These are phyloP conservation scores for Sardina pilchardus DNA, from an alignment of 2,113 vertebrate genomes.

Conservation along the genomic window DNA sequence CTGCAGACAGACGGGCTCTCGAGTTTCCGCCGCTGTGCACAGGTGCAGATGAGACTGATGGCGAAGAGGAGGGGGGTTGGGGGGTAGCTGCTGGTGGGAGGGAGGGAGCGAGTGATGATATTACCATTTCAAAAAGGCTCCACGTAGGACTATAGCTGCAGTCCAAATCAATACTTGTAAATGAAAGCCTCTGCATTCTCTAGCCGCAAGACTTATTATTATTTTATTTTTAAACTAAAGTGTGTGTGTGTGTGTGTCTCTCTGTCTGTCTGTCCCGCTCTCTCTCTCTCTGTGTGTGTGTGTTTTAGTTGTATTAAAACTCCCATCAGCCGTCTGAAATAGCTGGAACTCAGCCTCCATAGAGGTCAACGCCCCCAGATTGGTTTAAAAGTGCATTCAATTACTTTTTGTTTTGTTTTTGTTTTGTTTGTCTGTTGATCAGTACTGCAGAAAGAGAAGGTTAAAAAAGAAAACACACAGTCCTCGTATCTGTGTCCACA, in stretches of 20 bases:
- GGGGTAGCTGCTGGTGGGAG: slow-evolving; percentile 39
- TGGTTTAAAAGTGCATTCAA: not conserved
- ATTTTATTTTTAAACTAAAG: slow-evolving; percentile 10
- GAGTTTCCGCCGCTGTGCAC: not conserved
- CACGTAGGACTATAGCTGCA: slow-evolving; percentile 34
- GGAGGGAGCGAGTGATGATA: slow-evolving; percentile 19
- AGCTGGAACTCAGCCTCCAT: not conserved
- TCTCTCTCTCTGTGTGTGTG: not conserved
- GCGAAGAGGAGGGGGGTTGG: not conserved
- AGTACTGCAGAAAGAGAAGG: not conserved
- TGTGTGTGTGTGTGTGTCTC: not conserved
- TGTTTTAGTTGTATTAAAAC: slow-evolving; percentile 4
- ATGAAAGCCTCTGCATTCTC: slow-evolving; percentile 33
- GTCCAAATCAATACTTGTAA: slow-evolving; percentile 51
- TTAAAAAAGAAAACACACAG: not conserved
- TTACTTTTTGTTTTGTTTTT: slow-evolving; percentile 2
- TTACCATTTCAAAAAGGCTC: slow-evolving; percentile 67
- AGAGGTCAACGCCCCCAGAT: not conserved
- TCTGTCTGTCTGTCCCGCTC: slow-evolving; percentile 19
- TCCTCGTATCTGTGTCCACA: not conserved
- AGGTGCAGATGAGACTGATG: slow-evolving; percentile 16
- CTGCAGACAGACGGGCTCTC: not conserved
- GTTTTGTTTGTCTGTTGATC: not conserved
- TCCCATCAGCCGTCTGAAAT: not conserved
- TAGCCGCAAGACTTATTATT: not conserved